A percentile compares a stretch with the other conserved stretches of the same genome.
Conservation (phyloP, 2,113 vertebrate genomes). For the Hippolais icterina region DNA sequence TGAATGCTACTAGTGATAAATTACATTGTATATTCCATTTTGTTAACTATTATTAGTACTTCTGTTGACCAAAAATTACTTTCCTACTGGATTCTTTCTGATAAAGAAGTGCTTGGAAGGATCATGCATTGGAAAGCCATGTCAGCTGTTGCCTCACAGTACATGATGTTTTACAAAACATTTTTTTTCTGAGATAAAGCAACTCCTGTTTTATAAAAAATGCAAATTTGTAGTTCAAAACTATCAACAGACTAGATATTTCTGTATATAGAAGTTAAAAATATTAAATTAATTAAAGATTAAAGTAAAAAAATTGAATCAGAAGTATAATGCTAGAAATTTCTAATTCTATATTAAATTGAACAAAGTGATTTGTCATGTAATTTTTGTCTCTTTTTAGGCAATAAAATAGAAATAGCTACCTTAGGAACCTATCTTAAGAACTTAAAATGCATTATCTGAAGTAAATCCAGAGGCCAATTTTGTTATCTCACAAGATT, state of each 20-base stretch:
- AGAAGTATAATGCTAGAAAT: background rate
- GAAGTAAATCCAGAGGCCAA: background rate
- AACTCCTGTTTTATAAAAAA: background rate
- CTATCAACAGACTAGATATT: background rate
- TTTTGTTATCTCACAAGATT: background rate
- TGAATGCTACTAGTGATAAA: background rate
- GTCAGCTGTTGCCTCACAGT: background rate
- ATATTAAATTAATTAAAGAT: background rate
- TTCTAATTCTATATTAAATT: slow-evolving; percentile 1
- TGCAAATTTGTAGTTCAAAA: background rate
- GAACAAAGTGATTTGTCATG: background rate
- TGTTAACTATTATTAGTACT: background rate
- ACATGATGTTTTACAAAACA: background rate
- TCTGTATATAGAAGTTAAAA: background rate
- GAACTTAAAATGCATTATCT: background rate
- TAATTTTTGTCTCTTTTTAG: background rate
- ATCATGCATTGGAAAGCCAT: background rate
- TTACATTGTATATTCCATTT: background rate
- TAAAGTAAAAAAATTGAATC: background rate
- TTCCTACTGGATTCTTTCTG: background rate
- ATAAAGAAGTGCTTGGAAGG: background rate
- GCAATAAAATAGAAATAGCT: background rate
- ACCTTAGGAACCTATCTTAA: background rate
- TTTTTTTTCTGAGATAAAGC: background rate
- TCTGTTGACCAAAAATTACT: background rate